Percentiles rank a stretch among this genome's conserved stretches.
phyloP scores from a whole-genome alignment of 92 coral and sea anemone genomes.

The Palythoa caribaeorum region DNA sequence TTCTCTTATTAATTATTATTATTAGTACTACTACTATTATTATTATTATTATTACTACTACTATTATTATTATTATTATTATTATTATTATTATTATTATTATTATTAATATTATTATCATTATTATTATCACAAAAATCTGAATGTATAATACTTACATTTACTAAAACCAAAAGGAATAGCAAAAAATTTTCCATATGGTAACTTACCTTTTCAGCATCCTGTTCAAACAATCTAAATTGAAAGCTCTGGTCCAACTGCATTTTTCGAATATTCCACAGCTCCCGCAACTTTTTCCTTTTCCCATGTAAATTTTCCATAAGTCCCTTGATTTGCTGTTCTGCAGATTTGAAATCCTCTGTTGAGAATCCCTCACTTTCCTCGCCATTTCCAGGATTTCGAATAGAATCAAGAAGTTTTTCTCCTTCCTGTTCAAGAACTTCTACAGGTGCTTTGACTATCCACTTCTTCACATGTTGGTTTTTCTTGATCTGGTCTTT shows the following conservation, averaged over 20 bases:
- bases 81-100: no score
- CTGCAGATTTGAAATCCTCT: conserved; percentile 82
- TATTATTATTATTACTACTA: no score
- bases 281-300: conserved; percentile 90
- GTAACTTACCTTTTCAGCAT: conserved; percentile 89
- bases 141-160: no score
- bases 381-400: conserved; percentile 77
- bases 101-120: no score
- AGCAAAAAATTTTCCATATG: neutral
- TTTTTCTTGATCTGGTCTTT: conserved; percentile 93
- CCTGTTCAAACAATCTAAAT: conserved; percentile 90
- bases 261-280: conserved; percentile 92
- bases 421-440: conserved; percentile 92
- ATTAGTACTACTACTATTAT: no score
- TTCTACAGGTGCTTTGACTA: conserved; percentile 97
- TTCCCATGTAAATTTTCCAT: conserved; percentile 89
- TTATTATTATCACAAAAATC: no score
- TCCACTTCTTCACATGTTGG: conserved; percentile 98
- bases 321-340: conserved; percentile 81
- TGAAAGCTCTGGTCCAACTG: conserved; percentile 95
- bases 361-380: conserved; percentile 75
- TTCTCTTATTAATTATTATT: no score
- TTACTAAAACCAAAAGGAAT: no score
- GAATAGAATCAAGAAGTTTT: conserved; percentile 75
- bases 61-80: no score